Base-by-base conservation (phyloP, 2,888 invertebrate genomes). In the Ormyrus pomaceus region DNA sequence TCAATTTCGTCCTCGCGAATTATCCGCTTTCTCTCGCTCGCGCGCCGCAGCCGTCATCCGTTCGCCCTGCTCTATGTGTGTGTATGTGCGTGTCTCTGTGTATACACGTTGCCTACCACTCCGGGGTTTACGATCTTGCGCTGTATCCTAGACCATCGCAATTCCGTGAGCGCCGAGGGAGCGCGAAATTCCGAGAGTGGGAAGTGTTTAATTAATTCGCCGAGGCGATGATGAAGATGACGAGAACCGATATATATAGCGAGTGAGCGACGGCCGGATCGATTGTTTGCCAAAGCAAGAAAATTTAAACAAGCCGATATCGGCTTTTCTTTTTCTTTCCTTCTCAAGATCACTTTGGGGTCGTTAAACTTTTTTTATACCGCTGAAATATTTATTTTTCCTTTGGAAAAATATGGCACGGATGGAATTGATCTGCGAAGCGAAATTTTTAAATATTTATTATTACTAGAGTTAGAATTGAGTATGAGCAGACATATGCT, bases 81-180 rank as follows among this genome's bases (percentile, higher is more conserved):
- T 77, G 46, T 62, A 70, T 13, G 62, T 55, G 46, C 55, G 45
- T 50, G 58, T 13, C 48, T 13, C 9, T 55, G 68, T 45, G 19
- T 55, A 58, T 9, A 70, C 13, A 50, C 53, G 46, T 45, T 48
- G 72, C 62, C 66, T 58, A 77, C 51, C 65, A 78, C 70, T 72
- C 56, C 48, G 71, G 34, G 83, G 77, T 83, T 81, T 83, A 84
- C 84, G 83, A 84, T 82, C 82, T 82, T 75, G 34, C 72, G 61
- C 61, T 62, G 56, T 75, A 81, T 79, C 69, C 73, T 65, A 58
- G 72, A 62, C 58, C 66, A 75, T 75, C 45, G 79, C 68, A 77
- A 77, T 82, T 73, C 73, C 64, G 59, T 9, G 72, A 51, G 48
- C 13, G 68, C 56, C 48, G 10, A 19, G 64, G 50, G 51, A 34